Conservation (phyloP, 2,888 invertebrate genomes). For the Acanthosepion pharaonis region DNA sequence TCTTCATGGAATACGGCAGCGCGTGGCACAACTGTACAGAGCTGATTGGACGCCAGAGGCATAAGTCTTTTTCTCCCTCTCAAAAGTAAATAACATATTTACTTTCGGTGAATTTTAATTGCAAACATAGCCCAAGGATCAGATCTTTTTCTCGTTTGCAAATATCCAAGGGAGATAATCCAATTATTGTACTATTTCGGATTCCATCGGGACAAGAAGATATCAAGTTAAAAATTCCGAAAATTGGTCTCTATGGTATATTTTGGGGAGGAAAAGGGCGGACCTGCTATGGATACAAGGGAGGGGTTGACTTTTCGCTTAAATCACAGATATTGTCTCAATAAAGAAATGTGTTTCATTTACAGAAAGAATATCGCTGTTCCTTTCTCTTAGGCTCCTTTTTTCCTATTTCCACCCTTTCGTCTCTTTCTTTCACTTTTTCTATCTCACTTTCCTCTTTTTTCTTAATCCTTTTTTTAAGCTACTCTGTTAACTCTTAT, state of each 20-base stretch:
- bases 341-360: neutral
- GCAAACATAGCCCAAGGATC: constrained; percentile 3
- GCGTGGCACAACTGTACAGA: neutral
- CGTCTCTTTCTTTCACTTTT: neutral
- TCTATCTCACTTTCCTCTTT: neutral
- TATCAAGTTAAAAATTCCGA: constrained; percentile 33
- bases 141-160: neutral
- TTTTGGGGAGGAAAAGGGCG: neutral
- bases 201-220: neutral
- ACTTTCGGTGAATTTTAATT: constrained; percentile 33
- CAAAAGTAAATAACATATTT: constrained; percentile 23
- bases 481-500: neutral
- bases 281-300: too few relatives aligned
- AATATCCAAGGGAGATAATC: constrained; percentile 23
- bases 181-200: constrained; percentile 33
- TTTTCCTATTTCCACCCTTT: neutral
- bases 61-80: neutral
- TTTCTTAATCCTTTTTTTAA: neutral
- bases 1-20: neutral
- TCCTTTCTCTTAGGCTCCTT: neutral
- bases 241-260: constrained; percentile 21
- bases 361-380: neutral
- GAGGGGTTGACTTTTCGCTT: neutral
- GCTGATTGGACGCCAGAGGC: neutral
- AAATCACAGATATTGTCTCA: constrained; percentile 17